Evolutionary conservation across 2,113 vertebrate species (phyloP), one percentile per base, ranked within the genome.

Genomic region (Probosciger aterrimus): DNA sequence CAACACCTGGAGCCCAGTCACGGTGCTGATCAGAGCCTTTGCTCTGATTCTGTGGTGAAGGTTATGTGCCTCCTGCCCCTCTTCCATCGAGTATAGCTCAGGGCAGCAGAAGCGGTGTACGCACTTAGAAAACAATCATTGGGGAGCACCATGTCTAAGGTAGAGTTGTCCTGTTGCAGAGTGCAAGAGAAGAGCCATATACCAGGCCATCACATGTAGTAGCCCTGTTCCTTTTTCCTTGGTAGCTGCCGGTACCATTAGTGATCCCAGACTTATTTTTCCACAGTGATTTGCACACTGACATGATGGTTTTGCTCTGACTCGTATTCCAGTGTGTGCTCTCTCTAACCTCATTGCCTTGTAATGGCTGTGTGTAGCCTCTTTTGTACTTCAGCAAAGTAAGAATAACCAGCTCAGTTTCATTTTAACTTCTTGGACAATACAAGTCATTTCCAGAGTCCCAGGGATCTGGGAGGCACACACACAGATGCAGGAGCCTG

Each of bases 211-310:
- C 25, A 11, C 3, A 0, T 37, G 47, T 4, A 18, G 35, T 25
- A 70, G 55, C 50, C 59, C 67, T 43, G 10, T 31, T 70, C 73
- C 76, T 71, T 67, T 55, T 62, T 57, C 67, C 20, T 75, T 67
- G 44, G 4, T 25, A 49, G 35, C 65, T 71, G 47, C 57, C 76
- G 68, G 46, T 82, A 2, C 70, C 41, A 0, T n/a, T 18, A 14
- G 14, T 65, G 60, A 65, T 27, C 17, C 35, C 4, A 1, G 41
- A 39, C 47, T 30, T 28, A 0, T 14, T 49, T 91, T 89, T 39
- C 24, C 52, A 8, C 0, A 0, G 0, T 55, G 60, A 49, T 78
- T 78, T 85, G 17, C 28, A 5, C 1, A 0, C 49, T 49, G 82
- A 11, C 14, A 1, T 3, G 18, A 11, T 31, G 62, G 19, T 16